Evolutionary conservation across 2,113 vertebrate genomes (phyloP).

Genomic region (Mungos mungo): DNA sequence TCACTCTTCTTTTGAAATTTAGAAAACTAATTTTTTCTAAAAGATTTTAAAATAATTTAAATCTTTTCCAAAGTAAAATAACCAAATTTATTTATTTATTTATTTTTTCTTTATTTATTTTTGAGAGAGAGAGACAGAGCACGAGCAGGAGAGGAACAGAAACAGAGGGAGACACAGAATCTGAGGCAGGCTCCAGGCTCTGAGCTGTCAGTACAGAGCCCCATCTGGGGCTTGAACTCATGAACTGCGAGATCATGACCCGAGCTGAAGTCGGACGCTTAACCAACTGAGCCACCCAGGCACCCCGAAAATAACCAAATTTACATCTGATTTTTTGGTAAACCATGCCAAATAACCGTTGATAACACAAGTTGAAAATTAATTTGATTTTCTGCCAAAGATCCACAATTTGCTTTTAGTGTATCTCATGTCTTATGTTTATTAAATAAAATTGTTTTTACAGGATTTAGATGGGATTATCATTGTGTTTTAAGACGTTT

Average conservation of each 20-base stretch:
- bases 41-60: not conserved
- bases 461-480: not conserved
- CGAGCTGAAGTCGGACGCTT: too few relatives aligned
- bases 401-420: not conserved
- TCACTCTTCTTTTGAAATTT: not conserved
- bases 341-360: not conserved
- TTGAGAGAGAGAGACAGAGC: too few relatives aligned
- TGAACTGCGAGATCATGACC: too few relatives aligned
- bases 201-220: too few relatives aligned
- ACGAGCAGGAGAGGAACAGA: too few relatives aligned
- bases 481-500: not conserved
- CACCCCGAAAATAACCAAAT: not conserved
- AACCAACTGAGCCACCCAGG: too few relatives aligned
- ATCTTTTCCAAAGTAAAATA: not conserved
- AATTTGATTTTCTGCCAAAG: not conserved
- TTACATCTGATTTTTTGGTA: not conserved
- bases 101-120: too few relatives aligned
- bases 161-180: too few relatives aligned
- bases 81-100: not conserved
- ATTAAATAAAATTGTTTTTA: not conserved
- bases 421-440: not conserved
- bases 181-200: too few relatives aligned
- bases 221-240: too few relatives aligned
- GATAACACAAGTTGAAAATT: not conserved
- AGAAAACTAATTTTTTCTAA: not conserved